phyloP scores from a whole-genome alignment of 2,797 vertebrate species.

The Darevskia nairensis region DNA sequence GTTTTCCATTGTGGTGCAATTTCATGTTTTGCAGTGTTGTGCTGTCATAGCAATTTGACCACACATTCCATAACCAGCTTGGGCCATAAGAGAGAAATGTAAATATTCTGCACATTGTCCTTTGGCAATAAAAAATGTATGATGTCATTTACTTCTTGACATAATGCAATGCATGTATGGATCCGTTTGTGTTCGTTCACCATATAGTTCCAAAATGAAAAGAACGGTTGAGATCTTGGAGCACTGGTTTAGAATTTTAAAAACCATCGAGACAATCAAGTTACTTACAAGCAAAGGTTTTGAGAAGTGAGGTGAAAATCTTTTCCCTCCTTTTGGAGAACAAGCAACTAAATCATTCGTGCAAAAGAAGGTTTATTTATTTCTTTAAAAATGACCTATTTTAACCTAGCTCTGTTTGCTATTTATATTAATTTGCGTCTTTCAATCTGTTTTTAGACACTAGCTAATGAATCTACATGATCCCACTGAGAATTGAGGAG shows the following conservation, averaged over 20 bases:
- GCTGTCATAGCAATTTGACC: not conserved
- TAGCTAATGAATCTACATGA: conserved; percentile 27
- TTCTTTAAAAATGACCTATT: conserved; percentile 9
- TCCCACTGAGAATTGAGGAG: conserved; percentile 22
- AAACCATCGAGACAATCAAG: not conserved
- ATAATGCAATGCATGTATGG: not conserved
- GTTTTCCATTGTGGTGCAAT: not conserved
- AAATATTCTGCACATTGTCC: not conserved
- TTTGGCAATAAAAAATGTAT: conserved; percentile 5
- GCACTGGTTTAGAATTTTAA: not conserved
- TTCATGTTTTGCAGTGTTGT: not conserved
- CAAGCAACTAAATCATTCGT: conserved; percentile 13
- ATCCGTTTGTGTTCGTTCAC: not conserved
- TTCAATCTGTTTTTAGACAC: conserved; percentile 29
- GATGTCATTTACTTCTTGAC: not conserved
- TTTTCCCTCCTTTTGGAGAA: not conserved
- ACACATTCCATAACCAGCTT: not conserved
- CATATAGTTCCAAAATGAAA: not conserved
- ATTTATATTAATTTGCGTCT: conserved; percentile 34
- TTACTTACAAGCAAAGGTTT: not conserved
- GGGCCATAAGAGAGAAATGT: not conserved
- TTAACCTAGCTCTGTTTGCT: conserved; percentile 17
- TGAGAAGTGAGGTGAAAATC: not conserved
- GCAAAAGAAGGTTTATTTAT: not conserved
- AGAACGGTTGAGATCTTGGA: not conserved